Evolutionary conservation across 2,113 vertebrate genomes (phyloP).

Genomic region (Burhinus bistriatus): DNA sequence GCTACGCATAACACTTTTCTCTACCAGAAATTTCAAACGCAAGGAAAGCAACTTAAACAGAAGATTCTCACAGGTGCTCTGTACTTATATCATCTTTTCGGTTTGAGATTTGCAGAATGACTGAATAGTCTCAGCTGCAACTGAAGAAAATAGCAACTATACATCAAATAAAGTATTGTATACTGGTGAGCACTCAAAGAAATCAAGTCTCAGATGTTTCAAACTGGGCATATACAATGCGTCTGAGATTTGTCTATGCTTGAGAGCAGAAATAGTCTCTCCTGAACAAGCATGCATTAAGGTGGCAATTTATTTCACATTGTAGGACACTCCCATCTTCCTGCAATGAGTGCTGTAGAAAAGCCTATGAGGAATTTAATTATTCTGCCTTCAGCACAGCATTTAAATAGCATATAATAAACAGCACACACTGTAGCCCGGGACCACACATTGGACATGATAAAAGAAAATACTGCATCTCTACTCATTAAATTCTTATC

Average conservation of each 20-base stretch:
- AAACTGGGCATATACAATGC: background rate
- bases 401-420: background rate
- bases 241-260: background rate
- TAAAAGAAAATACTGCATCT: slow-evolving; percentile 16
- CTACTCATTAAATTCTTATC: slow-evolving; percentile 12
- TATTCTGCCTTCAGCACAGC: slow-evolving; percentile 17
- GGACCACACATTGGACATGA: background rate
- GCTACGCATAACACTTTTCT: accelerated
- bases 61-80: background rate
- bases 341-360: background rate
- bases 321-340: background rate
- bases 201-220: background rate
- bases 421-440: background rate
- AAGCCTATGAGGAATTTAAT: slow-evolving; percentile 25
- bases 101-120: background rate
- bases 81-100: background rate
- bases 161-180: background rate
- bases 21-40: background rate
- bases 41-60: background rate
- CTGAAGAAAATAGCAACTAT: background rate
- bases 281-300: background rate
- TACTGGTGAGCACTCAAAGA: background rate
- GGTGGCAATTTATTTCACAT: slow-evolving; percentile 11
- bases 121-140: background rate
- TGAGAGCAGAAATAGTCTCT: background rate